Evolutionary conservation across 1,140 invertebrate species (phyloP), one percentile per base, ranked within the genome.

Genomic region (Leptonema lineaticorne): DNA sequence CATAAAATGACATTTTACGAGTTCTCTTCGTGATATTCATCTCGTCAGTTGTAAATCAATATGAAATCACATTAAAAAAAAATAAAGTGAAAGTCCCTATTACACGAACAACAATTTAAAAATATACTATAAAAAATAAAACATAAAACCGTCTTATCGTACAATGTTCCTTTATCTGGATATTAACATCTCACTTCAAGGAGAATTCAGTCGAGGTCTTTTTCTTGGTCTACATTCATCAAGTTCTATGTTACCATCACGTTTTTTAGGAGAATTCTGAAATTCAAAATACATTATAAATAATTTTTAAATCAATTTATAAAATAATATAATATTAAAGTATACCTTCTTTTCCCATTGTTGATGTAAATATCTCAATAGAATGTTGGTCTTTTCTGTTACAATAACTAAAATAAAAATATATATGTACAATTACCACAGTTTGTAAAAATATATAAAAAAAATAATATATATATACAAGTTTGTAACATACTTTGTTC

Each of bases 351-450:
- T 95, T 75, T 95, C 93, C 92, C 92, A 96, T 81, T 95, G 92
- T 75, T 95, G 93, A 74, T 96, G 94, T 66, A 97, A 85, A 79
- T 95, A 97, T 82, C 94, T 88, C 74, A 97, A 79, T 63, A 97
- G 83, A 73, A 97, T 96, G 76, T 94, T 96, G 50, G 93, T 93
- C 82, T 95, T 96, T 79, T 97, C 94, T 77, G 94, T 95, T 24
- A 96, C 94, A 78, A 97, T 96, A 75, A 95, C 91, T 92, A 82
- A 70, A 90, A 88, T 75, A 1, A 22, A 73, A 75, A 77, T 79
- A 76, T 75, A 63, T 69, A 56, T 45, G 26, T 29, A 22, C 1
- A 26, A 14, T 57, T 57, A 22, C 6, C 20, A 22, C n/a, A n/a
- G n/a, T n/a, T n/a, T n/a, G n/a, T n/a, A n/a, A n/a, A n/a, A n/a